Percentiles rank a stretch among this genome's conserved stretches.
Evolutionary conservation across 2,113 vertebrate species (phyloP).

Genomic region (Grantiella picta): DNA sequence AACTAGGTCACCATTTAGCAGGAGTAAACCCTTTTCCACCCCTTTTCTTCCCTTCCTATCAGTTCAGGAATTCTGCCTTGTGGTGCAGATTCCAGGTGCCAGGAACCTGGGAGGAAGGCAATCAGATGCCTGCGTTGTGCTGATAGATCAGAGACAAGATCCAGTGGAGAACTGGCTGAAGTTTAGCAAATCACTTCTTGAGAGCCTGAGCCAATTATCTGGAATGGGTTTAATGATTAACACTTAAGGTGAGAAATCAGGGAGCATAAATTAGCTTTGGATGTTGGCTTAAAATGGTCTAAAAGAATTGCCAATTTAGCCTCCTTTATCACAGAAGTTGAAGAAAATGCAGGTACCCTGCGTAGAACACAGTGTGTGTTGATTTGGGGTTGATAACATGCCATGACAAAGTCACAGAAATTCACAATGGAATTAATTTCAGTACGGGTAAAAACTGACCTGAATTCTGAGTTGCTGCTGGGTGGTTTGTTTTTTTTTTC

Average conservation of each 20-base stretch:
- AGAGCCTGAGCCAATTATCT: neutral
- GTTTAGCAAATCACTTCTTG: neutral
- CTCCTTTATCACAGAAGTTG: neutral
- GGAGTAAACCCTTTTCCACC: neutral
- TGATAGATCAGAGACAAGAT: neutral
- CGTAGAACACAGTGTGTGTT: neutral
- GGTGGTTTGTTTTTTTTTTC: neutral
- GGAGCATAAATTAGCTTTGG: neutral
- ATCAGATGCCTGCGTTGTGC: neutral
- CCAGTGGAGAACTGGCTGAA: neutral
- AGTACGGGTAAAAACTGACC: neutral
- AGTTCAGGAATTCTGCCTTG: neutral
- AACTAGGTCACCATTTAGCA: neutral
- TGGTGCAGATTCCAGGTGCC: neutral
- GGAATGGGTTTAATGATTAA: conserved; percentile 9
- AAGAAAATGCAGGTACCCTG: neutral
- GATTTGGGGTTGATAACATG: neutral
- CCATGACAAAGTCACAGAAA: neutral
- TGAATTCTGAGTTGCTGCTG: neutral
- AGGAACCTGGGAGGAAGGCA: neutral
- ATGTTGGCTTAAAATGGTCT: neutral
- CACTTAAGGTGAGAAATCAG: neutral
- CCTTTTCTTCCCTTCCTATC: neutral
- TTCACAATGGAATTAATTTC: neutral
- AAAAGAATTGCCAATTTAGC: neutral